Percentiles rank a stretch among this genome's conserved stretches.
These are phyloP conservation scores for Oscheius sp. DNA, from an alignment of 2,888 invertebrate species.

Conservation along the genomic window DNA sequence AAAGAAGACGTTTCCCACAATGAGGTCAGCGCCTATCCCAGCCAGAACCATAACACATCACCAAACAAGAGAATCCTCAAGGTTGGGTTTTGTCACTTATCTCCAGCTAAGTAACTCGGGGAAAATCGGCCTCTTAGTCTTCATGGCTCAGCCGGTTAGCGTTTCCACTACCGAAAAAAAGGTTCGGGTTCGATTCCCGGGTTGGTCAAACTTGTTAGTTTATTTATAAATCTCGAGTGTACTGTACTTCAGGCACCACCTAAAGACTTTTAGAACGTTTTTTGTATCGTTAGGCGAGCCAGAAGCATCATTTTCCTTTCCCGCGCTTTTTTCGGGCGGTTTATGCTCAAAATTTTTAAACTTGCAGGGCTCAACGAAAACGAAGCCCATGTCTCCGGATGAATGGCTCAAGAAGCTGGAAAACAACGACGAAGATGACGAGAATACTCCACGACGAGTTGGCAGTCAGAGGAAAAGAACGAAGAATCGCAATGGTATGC, in stretches of 20 bases:
- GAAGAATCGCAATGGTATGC: conserved; percentile 45
- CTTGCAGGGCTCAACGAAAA: conserved; percentile 25
- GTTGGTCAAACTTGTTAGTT: no score
- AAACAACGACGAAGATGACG: conserved; percentile 63
- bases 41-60: conserved; percentile 39
- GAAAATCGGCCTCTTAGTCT: no score
- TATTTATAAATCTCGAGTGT: no score
- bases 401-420: conserved; percentile 71
- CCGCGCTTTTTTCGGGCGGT: background rate
- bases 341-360: background rate
- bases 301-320: background rate
- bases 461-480: conserved; percentile 52
- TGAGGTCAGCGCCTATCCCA: conserved; percentile 34
- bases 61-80: conserved; percentile 56
- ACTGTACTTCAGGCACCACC: no score
- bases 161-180: no score
- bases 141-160: no score
- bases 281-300: no score
- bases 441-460: conserved; percentile 44
- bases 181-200: no score
- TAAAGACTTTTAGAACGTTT: no score
- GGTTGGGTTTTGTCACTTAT: background rate
- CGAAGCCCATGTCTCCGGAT: conserved; percentile 70
- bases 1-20: conserved; percentile 56
- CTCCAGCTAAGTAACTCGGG: background rate